Percentiles rank a stretch among this genome's conserved stretches.
Evolutionary conservation across 2,797 vertebrate genomes (phyloP).

Genomic region (Molothrus ater): DNA sequence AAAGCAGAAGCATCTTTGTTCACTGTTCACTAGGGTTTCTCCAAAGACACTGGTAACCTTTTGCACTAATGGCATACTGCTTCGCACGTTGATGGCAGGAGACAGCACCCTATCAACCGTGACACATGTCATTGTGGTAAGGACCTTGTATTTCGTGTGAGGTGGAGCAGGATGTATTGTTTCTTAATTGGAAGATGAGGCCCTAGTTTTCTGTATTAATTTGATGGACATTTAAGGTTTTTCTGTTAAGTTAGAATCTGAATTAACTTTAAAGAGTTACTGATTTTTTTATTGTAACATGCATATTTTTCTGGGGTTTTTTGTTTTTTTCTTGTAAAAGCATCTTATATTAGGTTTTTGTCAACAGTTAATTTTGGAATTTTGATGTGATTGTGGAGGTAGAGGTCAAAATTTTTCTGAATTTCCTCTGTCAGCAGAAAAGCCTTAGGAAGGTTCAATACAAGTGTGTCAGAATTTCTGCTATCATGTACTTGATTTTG

Average conservation of each 20-base stretch:
- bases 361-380: neutral
- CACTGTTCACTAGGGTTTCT: slow-evolving; percentile 82
- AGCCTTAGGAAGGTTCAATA: neutral
- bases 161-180: neutral
- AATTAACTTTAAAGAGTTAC: neutral
- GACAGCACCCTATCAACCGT: slow-evolving; percentile 84
- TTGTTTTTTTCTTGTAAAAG: neutral
- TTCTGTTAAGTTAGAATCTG: neutral
- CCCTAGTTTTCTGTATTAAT: neutral
- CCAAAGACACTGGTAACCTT: slow-evolving; percentile 94
- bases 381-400: neutral
- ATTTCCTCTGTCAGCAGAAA: neutral
- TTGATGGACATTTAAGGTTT: neutral
- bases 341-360: neutral
- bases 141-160: neutral
- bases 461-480: neutral
- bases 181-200: neutral
- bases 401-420: neutral
- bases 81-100: slow-evolving; percentile 92
- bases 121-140: slow-evolving; percentile 95
- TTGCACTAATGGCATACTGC: slow-evolving; percentile 92
- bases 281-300: neutral
- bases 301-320: neutral
- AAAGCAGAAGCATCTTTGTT: neutral
- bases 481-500: neutral